phyloP scores from a whole-genome alignment of 2,888 invertebrate species.

The Agonopterix arenella region DNA sequence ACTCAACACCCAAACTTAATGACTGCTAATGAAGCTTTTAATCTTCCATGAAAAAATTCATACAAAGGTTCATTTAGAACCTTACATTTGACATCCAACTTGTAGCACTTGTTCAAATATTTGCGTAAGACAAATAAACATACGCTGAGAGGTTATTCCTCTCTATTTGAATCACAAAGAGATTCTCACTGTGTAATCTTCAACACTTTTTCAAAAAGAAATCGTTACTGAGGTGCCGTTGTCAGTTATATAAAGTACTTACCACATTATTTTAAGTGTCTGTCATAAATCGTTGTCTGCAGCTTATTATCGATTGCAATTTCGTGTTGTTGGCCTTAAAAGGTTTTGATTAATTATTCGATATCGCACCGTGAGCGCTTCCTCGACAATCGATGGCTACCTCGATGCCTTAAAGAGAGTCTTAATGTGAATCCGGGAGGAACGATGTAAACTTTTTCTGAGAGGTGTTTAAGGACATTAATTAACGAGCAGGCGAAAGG shows the following conservation, averaged over 20 bases:
- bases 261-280: background rate
- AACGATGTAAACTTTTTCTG: constrained; percentile 25
- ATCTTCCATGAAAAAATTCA: constrained; percentile 1
- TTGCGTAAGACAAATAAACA: constrained; percentile 9
- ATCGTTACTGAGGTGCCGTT: background rate
- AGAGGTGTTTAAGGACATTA: constrained; percentile 7
- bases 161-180: constrained; percentile 5
- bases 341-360: constrained; percentile 52
- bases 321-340: constrained; percentile 43
- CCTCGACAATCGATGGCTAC: constrained; percentile 42
- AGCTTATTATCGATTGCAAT: constrained; percentile 45
- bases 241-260: background rate
- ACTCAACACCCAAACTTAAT: no score
- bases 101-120: constrained; percentile 12
- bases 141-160: constrained; percentile 8
- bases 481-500: constrained; percentile 9
- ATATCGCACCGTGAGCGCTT: constrained; percentile 39
- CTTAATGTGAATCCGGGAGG: constrained; percentile 26
- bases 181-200: background rate
- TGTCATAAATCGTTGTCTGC: constrained; percentile 11
- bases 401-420: constrained; percentile 6
- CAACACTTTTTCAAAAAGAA: background rate
- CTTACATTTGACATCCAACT: background rate
- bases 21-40: no score
- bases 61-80: constrained; percentile 1